Evolutionary conservation across 1,140 invertebrate species (phyloP), one percentile per base, ranked within the genome.

Genomic region (Drosophila pseudoobscura): DNA sequence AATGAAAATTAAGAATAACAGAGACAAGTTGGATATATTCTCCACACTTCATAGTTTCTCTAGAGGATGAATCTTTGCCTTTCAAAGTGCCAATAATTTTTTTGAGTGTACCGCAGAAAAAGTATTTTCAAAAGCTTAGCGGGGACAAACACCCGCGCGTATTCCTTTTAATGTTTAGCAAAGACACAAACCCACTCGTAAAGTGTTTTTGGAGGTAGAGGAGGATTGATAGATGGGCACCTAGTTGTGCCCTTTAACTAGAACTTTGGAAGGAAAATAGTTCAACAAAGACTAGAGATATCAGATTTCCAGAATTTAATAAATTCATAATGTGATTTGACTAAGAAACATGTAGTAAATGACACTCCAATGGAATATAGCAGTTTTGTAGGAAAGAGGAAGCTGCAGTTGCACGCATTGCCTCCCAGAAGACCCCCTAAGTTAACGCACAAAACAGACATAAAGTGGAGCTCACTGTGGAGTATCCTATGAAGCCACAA

Each of bases 101-200:
- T 31, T 24, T 7, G 3, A 44, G 59, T 65, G 62, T 51, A 13
- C 31, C 6, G 24, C 17, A 15, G 1, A 43, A 65, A 39, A 76
- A 76, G 73, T 63, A 57, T 56, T 39, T n/a, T 0, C 2, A 11
- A 69, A 57, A 76, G 64, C 56, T 62, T 53, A 76, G 46, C 63
- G 13, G 0, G 2, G 35, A 6, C 71, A 52, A 13, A 15, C 66
- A 75, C 72, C 72, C 1, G 0, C 2, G 24, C 1, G 5, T 5
- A 9, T 6, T 5, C 7, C 3, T 0, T 11, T 3, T 0, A 44
- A 56, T 31, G 13, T 7, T 15, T 26, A 52, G 51, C 39, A 6
- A 56, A 59, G 39, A 41, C 73, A 51, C 41, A 26, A 54, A 51
- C 70, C 71, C 11, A 13, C 4, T 0, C 0, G 11, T 39, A 13